These are phyloP conservation scores for Zaprionus camerounensis DNA, from an alignment of 1,140 invertebrate genomes.

Conservation along the genomic window DNA sequence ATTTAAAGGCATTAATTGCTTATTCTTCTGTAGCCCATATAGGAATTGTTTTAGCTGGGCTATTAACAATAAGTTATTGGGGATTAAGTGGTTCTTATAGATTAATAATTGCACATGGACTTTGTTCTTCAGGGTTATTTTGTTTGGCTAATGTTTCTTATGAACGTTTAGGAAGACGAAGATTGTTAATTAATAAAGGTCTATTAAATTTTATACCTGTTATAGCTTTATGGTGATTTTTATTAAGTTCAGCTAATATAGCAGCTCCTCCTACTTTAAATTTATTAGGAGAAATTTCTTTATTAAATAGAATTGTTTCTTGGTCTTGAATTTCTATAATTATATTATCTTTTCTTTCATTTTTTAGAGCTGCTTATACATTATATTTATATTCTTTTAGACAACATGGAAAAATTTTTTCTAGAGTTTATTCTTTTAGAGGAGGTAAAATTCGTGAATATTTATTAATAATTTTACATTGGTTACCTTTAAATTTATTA, in stretches of 20 bases:
- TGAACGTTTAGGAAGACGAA: slow-evolving; percentile 85
- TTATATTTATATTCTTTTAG: background rate
- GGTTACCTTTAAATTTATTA: slow-evolving; percentile 86
- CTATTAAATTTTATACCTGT: slow-evolving; percentile 84
- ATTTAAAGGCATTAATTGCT: slow-evolving; percentile 60
- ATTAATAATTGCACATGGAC: slow-evolving; percentile 88
- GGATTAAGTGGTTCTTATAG: slow-evolving; percentile 85
- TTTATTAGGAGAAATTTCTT: slow-evolving; percentile 86
- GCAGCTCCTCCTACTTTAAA: slow-evolving; percentile 84
- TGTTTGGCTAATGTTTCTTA: slow-evolving; percentile 88
- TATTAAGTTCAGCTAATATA: slow-evolving; percentile 85
- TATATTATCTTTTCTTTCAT: slow-evolving; percentile 85
- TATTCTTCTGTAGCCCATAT: slow-evolving; percentile 61
- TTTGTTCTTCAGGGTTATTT: slow-evolving; percentile 89
- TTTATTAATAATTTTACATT: slow-evolving; percentile 86
- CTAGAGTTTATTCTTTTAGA: too few relatives aligned
- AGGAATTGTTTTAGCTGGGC: slow-evolving; percentile 71
- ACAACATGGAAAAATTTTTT: too few relatives aligned
- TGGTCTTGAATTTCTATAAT: slow-evolving; percentile 85
- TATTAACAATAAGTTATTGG: slow-evolving; percentile 85
- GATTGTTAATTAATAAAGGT: slow-evolving; percentile 84
- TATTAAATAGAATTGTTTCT: slow-evolving; percentile 86
- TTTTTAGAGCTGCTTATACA: slow-evolving; percentile 84
- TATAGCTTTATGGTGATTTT: slow-evolving; percentile 87
- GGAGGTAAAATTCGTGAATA: slow-evolving; percentile 84